A percentile compares a stretch with the other conserved stretches of the same genome.
These are phyloP conservation scores for Drosophila quinaria DNA, from an alignment of 2,888 invertebrate species.

Conservation along the genomic window DNA sequence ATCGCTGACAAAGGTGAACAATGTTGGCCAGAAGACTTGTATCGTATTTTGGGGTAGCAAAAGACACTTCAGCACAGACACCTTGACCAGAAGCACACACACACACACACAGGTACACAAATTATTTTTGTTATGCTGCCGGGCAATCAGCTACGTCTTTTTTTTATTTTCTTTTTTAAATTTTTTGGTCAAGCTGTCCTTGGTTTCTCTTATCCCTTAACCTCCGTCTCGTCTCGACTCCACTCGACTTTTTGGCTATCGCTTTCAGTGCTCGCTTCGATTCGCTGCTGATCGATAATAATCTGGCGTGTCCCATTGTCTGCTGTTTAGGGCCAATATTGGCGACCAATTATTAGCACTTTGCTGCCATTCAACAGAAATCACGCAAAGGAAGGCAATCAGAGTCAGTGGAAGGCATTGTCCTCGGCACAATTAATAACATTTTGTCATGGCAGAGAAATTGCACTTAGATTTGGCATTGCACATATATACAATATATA, in stretches of 20 bases:
- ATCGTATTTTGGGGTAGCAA: slow-evolving; percentile 28
- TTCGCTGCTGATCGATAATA: slow-evolving; percentile 66
- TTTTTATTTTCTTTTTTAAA: slow-evolving; percentile 9
- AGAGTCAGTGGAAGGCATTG: slow-evolving; percentile 43
- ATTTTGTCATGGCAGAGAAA: slow-evolving; percentile 80
- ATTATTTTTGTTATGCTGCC: slow-evolving; percentile 83
- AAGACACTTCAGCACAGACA: slow-evolving; percentile 32
- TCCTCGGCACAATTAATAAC: slow-evolving; percentile 75
- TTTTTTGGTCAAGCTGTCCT: slow-evolving; percentile 40
- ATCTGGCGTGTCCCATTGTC: slow-evolving; percentile 77
- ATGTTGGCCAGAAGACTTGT: slow-evolving; percentile 7
- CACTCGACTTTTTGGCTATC: slow-evolving; percentile 19
- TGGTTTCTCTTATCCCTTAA: not conserved
- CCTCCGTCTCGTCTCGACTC: not conserved
- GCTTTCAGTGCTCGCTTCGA: slow-evolving; percentile 14
- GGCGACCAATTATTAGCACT: slow-evolving; percentile 79
- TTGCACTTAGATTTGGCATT: slow-evolving; percentile 53
- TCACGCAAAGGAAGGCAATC: slow-evolving; percentile 47
- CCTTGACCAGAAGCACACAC: slow-evolving; percentile 28
- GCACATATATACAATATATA: not conserved
- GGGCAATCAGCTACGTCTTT: slow-evolving; percentile 33
- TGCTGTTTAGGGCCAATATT: slow-evolving; percentile 51
- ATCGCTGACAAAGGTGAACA: slow-evolving; percentile 71
- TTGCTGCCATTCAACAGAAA: slow-evolving; percentile 47
- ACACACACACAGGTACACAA: slow-evolving; percentile 65